Conservation (phyloP, 1,140 invertebrate species). For the Holcopasites calliopsidis region DNA sequence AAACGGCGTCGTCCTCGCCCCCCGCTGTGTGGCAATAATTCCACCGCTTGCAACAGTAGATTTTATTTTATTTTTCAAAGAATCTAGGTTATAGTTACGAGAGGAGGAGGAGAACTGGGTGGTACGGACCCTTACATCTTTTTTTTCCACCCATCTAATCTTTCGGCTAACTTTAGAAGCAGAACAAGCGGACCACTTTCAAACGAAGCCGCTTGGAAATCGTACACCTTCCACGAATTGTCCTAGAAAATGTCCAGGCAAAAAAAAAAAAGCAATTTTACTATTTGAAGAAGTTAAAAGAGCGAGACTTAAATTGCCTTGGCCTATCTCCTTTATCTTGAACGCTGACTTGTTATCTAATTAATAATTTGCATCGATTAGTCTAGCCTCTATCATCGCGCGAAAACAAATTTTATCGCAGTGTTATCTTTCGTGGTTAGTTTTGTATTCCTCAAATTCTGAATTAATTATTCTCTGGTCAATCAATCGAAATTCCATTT, state of each 20-base stretch:
- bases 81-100: slow-evolving; percentile 28
- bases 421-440: neutral
- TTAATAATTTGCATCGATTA: neutral
- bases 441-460: neutral
- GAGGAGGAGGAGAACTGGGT: slow-evolving; percentile 12
- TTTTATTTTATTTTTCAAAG: too few species aligned
- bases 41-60: neutral
- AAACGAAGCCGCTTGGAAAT: neutral
- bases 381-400: neutral
- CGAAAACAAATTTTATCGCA: neutral
- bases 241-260: neutral
- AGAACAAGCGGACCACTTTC: slow-evolving; percentile 42
- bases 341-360: too few species aligned
- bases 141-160: slow-evolving; percentile 38
- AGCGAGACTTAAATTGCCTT: neutral
- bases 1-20: neutral
- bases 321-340: too few species aligned
- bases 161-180: slow-evolving; percentile 51
- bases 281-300: neutral
- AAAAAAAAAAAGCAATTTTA: neutral
- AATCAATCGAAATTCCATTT: too few species aligned
- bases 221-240: slow-evolving; percentile 3
- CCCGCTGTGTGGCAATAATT: neutral
- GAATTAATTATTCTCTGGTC: too few species aligned
- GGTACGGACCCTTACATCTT: slow-evolving; percentile 23